A percentile compares a stretch with the other conserved stretches of the same genome.
phyloP scores from a whole-genome alignment of 2,888 invertebrate genomes.

The Clistopyga incitator region DNA sequence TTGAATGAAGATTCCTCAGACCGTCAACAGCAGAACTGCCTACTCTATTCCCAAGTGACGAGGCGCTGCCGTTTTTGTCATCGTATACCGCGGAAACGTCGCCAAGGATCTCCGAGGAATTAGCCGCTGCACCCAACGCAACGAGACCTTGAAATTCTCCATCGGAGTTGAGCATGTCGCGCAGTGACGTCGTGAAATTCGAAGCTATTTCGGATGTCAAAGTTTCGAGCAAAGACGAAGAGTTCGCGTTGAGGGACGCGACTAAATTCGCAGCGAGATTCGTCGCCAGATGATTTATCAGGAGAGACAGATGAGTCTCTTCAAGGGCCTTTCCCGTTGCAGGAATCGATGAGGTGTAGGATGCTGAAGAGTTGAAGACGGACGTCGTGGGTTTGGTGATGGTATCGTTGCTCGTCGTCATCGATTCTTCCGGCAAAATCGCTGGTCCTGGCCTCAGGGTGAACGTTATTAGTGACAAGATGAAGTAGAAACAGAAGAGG shows the following conservation, averaged over 20 bases:
- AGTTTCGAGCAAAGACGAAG: constrained; percentile 68
- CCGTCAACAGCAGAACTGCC: constrained; percentile 41
- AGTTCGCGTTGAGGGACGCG: constrained; percentile 71
- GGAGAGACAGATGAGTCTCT: constrained; percentile 70
- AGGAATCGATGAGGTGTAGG: constrained; percentile 45
- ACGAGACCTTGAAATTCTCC: constrained; percentile 58
- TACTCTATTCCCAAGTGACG: constrained; percentile 35
- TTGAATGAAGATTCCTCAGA: constrained; percentile 62
- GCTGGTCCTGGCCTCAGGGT: constrained; percentile 93
- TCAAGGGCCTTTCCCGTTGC: constrained; percentile 66
- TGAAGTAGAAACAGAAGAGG: constrained; percentile 95
- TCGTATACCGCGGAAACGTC: constrained; percentile 53
- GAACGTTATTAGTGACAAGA: constrained; percentile 95
- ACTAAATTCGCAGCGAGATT: constrained; percentile 75
- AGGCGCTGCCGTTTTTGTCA: constrained; percentile 45
- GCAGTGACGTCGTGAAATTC: constrained; percentile 75
- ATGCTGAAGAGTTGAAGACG: constrained; percentile 51
- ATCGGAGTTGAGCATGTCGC: constrained; percentile 68
- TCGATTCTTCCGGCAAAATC: constrained; percentile 31
- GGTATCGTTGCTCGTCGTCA: constrained; percentile 63
- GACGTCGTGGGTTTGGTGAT: constrained; percentile 56
- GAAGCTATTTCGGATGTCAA: constrained; percentile 74
- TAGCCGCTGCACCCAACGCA: constrained; percentile 32
- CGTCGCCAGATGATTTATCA: constrained; percentile 71
- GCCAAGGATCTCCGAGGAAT: constrained; percentile 52